A percentile compares a stretch with the other conserved stretches of the same genome.
phyloP scores from a whole-genome alignment of 2,888 invertebrate genomes.

The Phortica magna region DNA sequence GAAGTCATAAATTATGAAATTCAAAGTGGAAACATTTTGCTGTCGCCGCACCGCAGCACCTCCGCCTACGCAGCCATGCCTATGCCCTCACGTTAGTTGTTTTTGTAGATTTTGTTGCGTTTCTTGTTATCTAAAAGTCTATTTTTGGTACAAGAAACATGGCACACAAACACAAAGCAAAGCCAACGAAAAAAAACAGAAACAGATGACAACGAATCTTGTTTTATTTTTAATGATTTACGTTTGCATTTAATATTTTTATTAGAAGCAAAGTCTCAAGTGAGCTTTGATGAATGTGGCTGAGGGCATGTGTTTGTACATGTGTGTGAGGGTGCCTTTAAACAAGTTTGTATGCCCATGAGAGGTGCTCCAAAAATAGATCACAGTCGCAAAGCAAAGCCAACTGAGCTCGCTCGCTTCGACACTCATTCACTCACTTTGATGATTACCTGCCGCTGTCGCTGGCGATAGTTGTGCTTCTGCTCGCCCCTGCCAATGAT shows the following conservation, averaged over 20 bases:
- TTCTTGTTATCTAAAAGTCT: constrained; percentile 52
- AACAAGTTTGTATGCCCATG: background rate
- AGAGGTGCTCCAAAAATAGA: constrained; percentile 10
- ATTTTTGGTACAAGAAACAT: constrained; percentile 46
- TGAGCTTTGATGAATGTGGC: constrained; percentile 13
- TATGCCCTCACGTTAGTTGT: background rate
- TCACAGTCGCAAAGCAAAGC: background rate
- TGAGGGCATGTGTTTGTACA: too few species aligned
- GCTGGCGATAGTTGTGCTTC: background rate
- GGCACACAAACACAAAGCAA: background rate
- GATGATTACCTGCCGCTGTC: constrained; percentile 30
- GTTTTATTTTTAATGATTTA: constrained; percentile 61
- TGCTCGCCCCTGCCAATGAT: background rate
- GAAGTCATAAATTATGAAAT: constrained; percentile 34
- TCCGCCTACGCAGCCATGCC: background rate
- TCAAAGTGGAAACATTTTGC: constrained; percentile 18
- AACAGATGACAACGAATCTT: too few species aligned
- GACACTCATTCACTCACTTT: constrained; percentile 3
- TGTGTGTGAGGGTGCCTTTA: background rate
- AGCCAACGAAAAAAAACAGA: background rate
- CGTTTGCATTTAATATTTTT: constrained; percentile 63
- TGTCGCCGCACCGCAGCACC: background rate
- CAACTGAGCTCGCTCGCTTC: background rate
- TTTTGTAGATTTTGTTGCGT: constrained; percentile 15
- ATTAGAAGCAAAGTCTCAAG: constrained; percentile 52